Conservation (phyloP, 2,113 vertebrate genomes). For the Colossoma macropomum region DNA sequence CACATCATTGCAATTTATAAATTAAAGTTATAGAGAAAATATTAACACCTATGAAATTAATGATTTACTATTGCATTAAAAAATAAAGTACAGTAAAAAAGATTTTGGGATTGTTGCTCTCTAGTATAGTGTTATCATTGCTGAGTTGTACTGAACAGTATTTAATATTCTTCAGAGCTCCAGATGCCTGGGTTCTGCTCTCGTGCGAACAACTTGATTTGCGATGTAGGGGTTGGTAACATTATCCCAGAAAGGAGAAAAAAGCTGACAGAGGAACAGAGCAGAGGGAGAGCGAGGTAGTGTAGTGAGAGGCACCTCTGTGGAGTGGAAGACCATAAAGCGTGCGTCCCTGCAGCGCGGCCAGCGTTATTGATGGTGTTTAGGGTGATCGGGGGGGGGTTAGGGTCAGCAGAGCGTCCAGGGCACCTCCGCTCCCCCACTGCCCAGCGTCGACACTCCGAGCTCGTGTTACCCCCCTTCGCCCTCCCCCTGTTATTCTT, state of each 20-base stretch:
- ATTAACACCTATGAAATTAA: too few relatives aligned
- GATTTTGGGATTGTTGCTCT: too few relatives aligned
- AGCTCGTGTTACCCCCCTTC: conserved; percentile 83
- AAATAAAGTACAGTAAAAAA: too few relatives aligned
- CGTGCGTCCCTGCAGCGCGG: conserved; percentile 33
- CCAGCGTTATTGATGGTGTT: conserved; percentile 75
- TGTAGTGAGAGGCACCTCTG: conserved; percentile 7
- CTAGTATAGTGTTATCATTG: background rate
- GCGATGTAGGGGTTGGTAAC: conserved; percentile 38
- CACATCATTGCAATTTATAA: too few relatives aligned
- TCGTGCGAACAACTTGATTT: conserved; percentile 39
- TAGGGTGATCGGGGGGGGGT: conserved; percentile 58
- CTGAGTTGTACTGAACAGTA: background rate
- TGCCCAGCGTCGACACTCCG: conserved; percentile 84
- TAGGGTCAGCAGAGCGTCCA: conserved; percentile 66
- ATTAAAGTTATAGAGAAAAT: too few relatives aligned
- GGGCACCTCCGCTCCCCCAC: conserved; percentile 78
- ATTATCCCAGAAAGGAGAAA: conserved; percentile 48
- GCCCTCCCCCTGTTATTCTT: conserved; percentile 83
- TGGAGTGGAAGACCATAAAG: conserved; percentile 39
- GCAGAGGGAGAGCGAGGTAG: conserved; percentile 2
- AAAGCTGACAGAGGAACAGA: conserved; percentile 28
- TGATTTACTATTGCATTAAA: too few relatives aligned
- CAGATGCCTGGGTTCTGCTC: conserved; percentile 28
- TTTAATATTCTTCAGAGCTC: background rate